Conservation (phyloP, 2,888 invertebrate species). For the Aleiodes testaceus region DNA sequence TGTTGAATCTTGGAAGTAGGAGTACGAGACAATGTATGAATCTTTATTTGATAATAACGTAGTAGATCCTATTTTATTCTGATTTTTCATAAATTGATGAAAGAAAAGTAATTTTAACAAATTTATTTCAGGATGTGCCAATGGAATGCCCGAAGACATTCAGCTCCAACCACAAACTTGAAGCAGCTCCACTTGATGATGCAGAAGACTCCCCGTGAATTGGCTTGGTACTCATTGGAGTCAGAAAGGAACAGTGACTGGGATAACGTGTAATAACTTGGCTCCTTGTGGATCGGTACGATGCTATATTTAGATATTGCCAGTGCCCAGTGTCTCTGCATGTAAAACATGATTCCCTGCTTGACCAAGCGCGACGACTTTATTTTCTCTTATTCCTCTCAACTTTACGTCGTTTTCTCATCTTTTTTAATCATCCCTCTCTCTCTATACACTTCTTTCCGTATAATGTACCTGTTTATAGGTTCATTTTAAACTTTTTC, state of each 20-base stretch:
- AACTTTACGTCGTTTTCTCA: not conserved
- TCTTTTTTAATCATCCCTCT: constrained; percentile 16
- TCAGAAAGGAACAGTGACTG: constrained; percentile 33
- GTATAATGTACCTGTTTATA: constrained; percentile 12
- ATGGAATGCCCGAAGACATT: no score
- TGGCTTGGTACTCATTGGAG: constrained; percentile 16
- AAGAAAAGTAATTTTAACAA: no score
- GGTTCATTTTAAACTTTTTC: constrained; percentile 3
- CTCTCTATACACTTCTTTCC: not conserved
- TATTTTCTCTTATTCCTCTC: constrained; percentile 48
- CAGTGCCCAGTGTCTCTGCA: constrained; percentile 56
- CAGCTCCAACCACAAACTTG: not conserved
- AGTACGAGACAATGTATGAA: no score
- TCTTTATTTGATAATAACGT: no score
- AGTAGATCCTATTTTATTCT: no score
- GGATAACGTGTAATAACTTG: constrained; percentile 34
- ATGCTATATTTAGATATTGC: constrained; percentile 63
- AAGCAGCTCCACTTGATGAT: constrained; percentile 18
- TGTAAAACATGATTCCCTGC: constrained; percentile 57
- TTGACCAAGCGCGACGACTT: constrained; percentile 60
- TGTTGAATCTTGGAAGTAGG: no score
- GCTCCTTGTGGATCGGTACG: constrained; percentile 46
- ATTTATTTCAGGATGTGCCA: no score
- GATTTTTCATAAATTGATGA: no score
- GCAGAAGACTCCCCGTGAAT: constrained; percentile 14